Percentiles rank a stretch among this genome's conserved stretches.
Conservation (phyloP, 2,797 vertebrate species). For the Siniperca obscura region DNA sequence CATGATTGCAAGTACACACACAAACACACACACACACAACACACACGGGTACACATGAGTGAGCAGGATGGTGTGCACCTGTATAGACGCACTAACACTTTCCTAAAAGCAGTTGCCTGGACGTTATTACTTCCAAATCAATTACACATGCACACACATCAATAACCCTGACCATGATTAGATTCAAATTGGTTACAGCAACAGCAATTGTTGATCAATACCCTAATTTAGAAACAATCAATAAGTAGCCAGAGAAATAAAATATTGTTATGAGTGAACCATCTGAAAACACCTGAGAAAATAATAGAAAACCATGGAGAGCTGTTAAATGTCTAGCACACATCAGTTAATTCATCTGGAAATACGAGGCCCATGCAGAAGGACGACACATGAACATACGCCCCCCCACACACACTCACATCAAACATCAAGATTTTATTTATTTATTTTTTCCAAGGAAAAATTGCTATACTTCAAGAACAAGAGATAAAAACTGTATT, state of each 20-base stretch:
- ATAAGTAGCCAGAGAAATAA: conserved; percentile 59
- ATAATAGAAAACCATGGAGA: conserved; percentile 18
- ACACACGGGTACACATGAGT: background rate
- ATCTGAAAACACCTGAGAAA: conserved; percentile 47
- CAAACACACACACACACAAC: background rate
- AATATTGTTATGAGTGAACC: conserved; percentile 69
- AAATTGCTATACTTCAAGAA: conserved; percentile 22
- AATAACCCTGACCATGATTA: conserved; percentile 67
- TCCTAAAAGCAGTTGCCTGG: conserved; percentile 36
- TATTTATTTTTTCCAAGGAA: background rate
- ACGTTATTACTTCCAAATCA: conserved; percentile 65
- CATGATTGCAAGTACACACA: background rate
- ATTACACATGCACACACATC: conserved; percentile 56
- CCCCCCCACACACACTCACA: background rate
- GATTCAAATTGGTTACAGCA: conserved; percentile 76
- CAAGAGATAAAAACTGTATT: conserved; percentile 49
- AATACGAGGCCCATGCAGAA: conserved; percentile 8
- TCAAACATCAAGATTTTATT: background rate
- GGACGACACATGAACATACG: background rate
- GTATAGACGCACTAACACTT: conserved; percentile 8
- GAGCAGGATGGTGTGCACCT: conserved; percentile 1
- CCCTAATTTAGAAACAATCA: conserved; percentile 74
- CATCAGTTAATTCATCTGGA: conserved; percentile 41
- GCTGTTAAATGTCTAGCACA: conserved; percentile 14
- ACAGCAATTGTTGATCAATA: conserved; percentile 73